Evolutionary conservation across 2,888 invertebrate species (phyloP), one percentile per base, ranked within the genome.

Genomic region (Pammene aurita): DNA sequence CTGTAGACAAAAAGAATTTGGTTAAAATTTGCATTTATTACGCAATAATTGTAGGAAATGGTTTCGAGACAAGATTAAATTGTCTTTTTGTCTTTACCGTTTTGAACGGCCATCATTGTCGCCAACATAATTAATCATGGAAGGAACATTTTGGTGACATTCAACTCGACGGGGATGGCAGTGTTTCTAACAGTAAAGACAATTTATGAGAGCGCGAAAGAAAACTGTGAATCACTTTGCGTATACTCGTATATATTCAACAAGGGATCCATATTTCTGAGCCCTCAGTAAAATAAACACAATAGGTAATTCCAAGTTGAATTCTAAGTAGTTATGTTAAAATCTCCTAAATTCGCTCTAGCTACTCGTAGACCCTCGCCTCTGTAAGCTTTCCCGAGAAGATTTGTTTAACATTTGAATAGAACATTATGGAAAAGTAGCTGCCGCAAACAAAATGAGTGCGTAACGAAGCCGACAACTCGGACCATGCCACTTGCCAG

Each of bases 1-100:
- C 97, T 96, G 93, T 38, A 35, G 50, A 64, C 56, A 68, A 68
- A 55, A 35, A 26, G 0, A 5, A 14, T 52, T 41, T 18, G n/a
- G 41, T 50, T 41, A 14, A 41, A 18, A 5, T 9, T 11, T 10
- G 56, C 9, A 38, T 38, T 6, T 9, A 38, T 26, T n/a, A n/a
- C n/a, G 26, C 26, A 26, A 26, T 26, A 1, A 26, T 26, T 26
- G 1, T 26, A 26, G 26, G 26, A 4, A 26, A 26, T 4, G 26
- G 26, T 26, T 26, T 26, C 2, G 26, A 26, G 26, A 26, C 26
- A 4, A 26, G 26, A 26, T 26, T 26, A 2, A 26, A 26, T 26
- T 26, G 26, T 26, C 26, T 4, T 26, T 26, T 26, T 26, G n/a
- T n/a, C n/a, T 26, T 26, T 26, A 26, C 26, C 26, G 4, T 26